Evolutionary conservation across 2,888 invertebrate genomes (phyloP).

Genomic region (Eutolmus rufibarbis): DNA sequence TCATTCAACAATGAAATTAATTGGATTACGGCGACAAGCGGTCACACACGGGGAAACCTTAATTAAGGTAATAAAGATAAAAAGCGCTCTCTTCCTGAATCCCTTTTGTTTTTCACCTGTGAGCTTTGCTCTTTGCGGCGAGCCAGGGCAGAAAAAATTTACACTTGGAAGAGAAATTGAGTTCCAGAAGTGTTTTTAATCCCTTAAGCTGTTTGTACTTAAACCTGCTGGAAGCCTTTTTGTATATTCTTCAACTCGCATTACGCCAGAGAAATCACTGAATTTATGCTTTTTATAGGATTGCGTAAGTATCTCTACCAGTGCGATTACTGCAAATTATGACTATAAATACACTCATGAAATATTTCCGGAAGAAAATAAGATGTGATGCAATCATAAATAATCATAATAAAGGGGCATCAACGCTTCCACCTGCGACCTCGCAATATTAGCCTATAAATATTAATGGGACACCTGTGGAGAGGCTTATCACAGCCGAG

Average conservation of each 20-base stretch:
- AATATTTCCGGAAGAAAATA: not conserved
- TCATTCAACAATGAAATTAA: conserved; percentile 3
- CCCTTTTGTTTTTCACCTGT: not conserved
- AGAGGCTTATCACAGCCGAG: not conserved
- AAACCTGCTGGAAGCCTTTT: not conserved
- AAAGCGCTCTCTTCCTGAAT: not conserved
- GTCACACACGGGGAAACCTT: not conserved
- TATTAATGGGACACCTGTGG: not conserved
- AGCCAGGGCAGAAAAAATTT: not conserved
- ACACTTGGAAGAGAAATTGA: not conserved
- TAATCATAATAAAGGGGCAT: not conserved
- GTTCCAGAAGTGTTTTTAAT: not conserved
- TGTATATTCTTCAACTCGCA: not conserved
- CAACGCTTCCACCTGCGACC: not conserved
- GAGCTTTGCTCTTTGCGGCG: not conserved
- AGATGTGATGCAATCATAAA: not conserved
- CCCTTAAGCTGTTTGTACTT: not conserved
- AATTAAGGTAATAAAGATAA: conserved; percentile 17
- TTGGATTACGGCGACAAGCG: conserved; percentile 10
- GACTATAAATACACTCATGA: not conserved
- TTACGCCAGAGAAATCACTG: not conserved
- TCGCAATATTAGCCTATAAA: not conserved
- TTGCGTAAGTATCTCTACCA: not conserved
- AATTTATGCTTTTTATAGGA: not conserved
- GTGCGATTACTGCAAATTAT: not conserved